A percentile compares a stretch with the other conserved stretches of the same genome.
Evolutionary conservation across 2,113 vertebrate species (phyloP).

Genomic region (Aspiorhynchus laticeps): DNA sequence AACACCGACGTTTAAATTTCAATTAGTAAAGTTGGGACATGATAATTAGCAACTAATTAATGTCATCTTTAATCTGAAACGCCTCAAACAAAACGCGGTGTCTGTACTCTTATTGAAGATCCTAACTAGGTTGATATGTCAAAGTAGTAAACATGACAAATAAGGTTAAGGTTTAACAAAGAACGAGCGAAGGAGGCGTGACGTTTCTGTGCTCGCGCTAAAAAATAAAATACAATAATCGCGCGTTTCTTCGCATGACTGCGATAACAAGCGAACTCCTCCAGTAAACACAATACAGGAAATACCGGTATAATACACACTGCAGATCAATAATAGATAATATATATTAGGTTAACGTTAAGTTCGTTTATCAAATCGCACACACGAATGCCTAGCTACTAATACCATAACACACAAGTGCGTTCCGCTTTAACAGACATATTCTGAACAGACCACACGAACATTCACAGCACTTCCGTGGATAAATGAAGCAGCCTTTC

Average conservation of each 20-base stretch:
- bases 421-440: neutral
- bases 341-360: neutral
- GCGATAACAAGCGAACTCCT: neutral
- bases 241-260: neutral
- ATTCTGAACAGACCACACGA: slow-evolving; percentile 3
- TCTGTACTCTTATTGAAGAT: neutral
- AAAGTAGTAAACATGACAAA: slow-evolving; percentile 22
- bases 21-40: neutral
- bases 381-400: neutral
- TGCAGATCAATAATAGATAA: neutral
- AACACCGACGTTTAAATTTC: neutral
- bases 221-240: neutral
- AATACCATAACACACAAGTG: neutral
- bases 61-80: neutral
- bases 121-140: slow-evolving; percentile 50
- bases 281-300: neutral
- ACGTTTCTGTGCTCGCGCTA: neutral
- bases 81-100: neutral
- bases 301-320: neutral
- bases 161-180: slow-evolving; percentile 32
- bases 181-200: neutral
- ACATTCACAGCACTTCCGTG: slow-evolving; percentile 19
- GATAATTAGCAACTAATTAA: no score
- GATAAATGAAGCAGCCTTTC: neutral
- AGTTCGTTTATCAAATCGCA: neutral